Evolutionary conservation across 2,113 vertebrate genomes (phyloP).

Genomic region (Apodemus sylvaticus): DNA sequence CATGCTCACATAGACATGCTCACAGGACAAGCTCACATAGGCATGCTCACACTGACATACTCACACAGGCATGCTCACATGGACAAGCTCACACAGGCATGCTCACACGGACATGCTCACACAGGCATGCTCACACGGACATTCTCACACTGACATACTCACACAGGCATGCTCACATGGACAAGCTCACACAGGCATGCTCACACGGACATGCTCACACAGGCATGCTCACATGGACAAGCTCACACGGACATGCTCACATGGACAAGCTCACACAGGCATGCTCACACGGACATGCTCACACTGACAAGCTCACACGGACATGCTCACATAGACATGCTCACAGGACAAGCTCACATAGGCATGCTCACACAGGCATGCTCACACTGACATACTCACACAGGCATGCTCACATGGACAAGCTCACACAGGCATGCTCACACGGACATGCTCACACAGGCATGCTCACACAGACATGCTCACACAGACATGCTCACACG

Average conservation of each 20-base stretch:
- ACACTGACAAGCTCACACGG: accelerated
- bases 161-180: background rate
- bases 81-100: background rate
- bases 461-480: no score
- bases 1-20: background rate
- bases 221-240: accelerated
- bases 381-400: background rate
- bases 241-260: background rate
- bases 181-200: background rate
- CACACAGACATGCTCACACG: no score
- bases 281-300: background rate
- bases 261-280: background rate
- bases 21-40: accelerated
- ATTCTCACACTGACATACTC: background rate
- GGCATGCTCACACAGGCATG: background rate
- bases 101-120: background rate
- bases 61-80: background rate
- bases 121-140: no score
- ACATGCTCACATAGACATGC: background rate
- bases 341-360: background rate
- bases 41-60: background rate
- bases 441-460: no score
- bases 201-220: background rate
- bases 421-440: no score
- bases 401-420: no score